These are phyloP conservation scores for Halcyon leucocephala DNA, from an alignment of 2,797 vertebrate species.

Conservation along the genomic window DNA sequence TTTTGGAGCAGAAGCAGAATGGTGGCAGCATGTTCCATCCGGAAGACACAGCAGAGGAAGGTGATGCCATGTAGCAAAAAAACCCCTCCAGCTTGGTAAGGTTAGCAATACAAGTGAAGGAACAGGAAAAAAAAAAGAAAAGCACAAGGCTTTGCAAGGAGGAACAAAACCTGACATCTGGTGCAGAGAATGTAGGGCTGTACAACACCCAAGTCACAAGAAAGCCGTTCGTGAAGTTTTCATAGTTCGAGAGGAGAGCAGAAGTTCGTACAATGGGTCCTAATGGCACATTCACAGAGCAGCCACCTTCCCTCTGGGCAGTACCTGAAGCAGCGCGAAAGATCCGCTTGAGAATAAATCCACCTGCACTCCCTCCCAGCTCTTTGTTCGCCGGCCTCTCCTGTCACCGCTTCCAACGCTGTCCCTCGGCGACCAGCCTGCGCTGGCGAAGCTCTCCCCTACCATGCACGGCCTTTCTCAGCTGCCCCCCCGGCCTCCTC, in stretches of 20 bases:
- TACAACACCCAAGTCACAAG: not conserved
- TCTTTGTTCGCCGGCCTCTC: not conserved
- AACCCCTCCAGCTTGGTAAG: too few relatives aligned
- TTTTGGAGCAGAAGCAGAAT: not conserved
- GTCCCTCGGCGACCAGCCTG: not conserved
- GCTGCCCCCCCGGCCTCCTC: not conserved
- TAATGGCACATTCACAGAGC: fast-evolving
- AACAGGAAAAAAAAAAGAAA: not conserved
- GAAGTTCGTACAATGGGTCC: fast-evolving
- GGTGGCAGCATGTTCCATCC: not conserved
- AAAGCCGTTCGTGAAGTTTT: not conserved
- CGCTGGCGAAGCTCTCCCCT: fast-evolving
- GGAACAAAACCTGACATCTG: not conserved
- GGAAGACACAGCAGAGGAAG: not conserved
- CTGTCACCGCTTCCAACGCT: not conserved
- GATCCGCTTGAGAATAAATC: fast-evolving
- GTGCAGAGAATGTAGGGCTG: fast-evolving
- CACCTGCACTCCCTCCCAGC: fast-evolving
- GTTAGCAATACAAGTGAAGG: not conserved
- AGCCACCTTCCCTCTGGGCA: fast-evolving
- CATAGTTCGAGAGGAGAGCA: fast-evolving
- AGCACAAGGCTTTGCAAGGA: not conserved
- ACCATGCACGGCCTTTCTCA: not conserved
- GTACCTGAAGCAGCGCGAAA: fast-evolving
- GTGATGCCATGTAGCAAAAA: fast-evolving